Evolutionary conservation across 2,888 invertebrate genomes (phyloP).

Genomic region (Synanthedon tipuliformis): DNA sequence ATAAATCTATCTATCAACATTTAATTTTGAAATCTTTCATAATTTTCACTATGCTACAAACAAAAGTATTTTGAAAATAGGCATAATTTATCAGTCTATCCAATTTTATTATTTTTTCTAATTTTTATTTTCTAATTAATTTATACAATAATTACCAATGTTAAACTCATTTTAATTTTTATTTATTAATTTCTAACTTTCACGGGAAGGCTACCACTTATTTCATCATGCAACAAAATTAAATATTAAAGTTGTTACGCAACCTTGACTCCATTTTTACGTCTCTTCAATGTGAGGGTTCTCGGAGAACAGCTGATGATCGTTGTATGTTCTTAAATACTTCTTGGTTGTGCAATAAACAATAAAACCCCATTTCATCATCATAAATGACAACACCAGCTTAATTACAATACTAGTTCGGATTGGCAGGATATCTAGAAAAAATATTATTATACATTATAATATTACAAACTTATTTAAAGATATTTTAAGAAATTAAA

Average conservation of each 20-base stretch:
- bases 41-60: too few relatives aligned
- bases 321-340: constrained; percentile 55
- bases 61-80: too few relatives aligned
- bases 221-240: too few relatives aligned
- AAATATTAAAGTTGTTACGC: background rate
- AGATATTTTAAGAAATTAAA: too few relatives aligned
- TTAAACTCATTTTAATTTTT: too few relatives aligned
- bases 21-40: too few relatives aligned
- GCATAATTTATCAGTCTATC: too few relatives aligned
- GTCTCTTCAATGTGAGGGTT: constrained; percentile 57
- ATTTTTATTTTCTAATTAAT: background rate
- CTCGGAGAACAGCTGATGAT: constrained; percentile 56
- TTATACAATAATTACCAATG: too few relatives aligned
- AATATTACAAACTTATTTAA: too few relatives aligned
- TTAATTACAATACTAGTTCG: constrained; percentile 54
- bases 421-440: constrained; percentile 58
- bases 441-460: constrained; percentile 1
- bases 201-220: background rate
- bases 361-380: constrained; percentile 63
- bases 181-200: constrained; percentile 6
- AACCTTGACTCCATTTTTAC: constrained; percentile 16
- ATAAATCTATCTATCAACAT: too few relatives aligned
- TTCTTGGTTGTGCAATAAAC: constrained; percentile 53
- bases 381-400: constrained; percentile 66
- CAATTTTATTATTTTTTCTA: too few relatives aligned